A percentile compares a stretch with the other conserved stretches of the same genome.
Evolutionary conservation across 2,888 invertebrate genomes (phyloP).

Genomic region (Altica lythri): DNA sequence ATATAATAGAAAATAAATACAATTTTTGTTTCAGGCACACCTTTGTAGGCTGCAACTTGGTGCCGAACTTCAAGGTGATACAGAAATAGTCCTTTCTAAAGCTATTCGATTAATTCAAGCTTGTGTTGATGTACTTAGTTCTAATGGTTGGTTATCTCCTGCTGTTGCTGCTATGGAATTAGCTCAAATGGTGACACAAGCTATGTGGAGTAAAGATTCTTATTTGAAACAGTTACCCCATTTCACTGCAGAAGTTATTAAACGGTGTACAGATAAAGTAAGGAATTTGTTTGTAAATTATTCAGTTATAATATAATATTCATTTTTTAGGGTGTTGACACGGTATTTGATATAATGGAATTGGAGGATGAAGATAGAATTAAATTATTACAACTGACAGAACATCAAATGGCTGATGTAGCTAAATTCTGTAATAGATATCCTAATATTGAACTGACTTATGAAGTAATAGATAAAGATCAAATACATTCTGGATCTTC

Average conservation of each 20-base stretch:
- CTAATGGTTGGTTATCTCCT: constrained; percentile 97
- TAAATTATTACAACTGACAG: constrained; percentile 76
- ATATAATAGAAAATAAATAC: neutral
- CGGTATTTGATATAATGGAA: constrained; percentile 95
- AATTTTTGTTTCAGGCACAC: constrained; percentile 67
- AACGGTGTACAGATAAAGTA: constrained; percentile 88
- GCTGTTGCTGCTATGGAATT: constrained; percentile 99
- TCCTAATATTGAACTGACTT: constrained; percentile 95
- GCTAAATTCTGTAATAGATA: constrained; percentile 98
- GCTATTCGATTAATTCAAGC: constrained; percentile 88
- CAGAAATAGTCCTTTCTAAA: constrained; percentile 85
- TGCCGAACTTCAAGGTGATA: constrained; percentile 96
- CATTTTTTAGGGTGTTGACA: constrained; percentile 71
- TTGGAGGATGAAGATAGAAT: constrained; percentile 88
- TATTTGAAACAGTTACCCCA: constrained; percentile 97
- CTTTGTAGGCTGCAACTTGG: constrained; percentile 91
- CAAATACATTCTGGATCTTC: constrained; percentile 79
- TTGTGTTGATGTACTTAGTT: constrained; percentile 91
- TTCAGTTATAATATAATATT: constrained; percentile 14
- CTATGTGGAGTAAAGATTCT: constrained; percentile 99
- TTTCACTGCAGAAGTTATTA: constrained; percentile 86
- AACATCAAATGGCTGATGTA: constrained; percentile 94
- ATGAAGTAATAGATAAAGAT: constrained; percentile 85
- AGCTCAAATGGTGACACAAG: constrained; percentile 99
- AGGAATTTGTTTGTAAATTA: constrained; percentile 15